These are phyloP conservation scores for Corydoras sp. DNA, from an alignment of 2,113 vertebrate genomes.

Conservation along the genomic window DNA sequence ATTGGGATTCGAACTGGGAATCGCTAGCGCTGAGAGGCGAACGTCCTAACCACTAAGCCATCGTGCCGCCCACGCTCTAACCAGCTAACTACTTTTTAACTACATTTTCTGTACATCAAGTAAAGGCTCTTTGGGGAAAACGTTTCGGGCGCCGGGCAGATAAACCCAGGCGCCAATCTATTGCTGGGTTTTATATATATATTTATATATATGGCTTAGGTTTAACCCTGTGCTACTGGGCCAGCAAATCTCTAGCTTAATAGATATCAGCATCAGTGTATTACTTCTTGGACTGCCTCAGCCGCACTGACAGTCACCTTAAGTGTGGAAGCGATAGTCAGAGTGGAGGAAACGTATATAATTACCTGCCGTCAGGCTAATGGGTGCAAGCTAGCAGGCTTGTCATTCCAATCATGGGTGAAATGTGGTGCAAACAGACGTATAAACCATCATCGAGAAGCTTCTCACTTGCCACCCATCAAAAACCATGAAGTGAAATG, in stretches of 20 bases:
- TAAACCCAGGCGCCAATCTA: too few species aligned
- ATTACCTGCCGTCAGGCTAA: conserved; percentile 44
- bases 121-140: too few species aligned
- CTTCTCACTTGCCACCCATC: conserved; percentile 1
- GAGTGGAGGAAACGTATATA: conserved; percentile 37
- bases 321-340: conserved; percentile 38
- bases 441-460: conserved; percentile 48
- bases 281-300: conserved; percentile 18
- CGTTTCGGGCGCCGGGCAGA: too few species aligned
- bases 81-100: too few species aligned
- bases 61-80: too few species aligned
- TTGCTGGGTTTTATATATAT: too few species aligned
- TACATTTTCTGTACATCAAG: too few species aligned
- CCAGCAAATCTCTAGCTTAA: conserved; percentile 10
- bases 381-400: conserved; percentile 21
- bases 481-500: background rate
- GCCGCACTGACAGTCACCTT: conserved; percentile 15
- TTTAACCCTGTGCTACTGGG: background rate
- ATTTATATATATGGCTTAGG: too few species aligned
- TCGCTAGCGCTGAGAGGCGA: too few species aligned
- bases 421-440: conserved; percentile 40
- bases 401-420: conserved; percentile 35
- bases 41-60: too few species aligned
- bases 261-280: background rate
- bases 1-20: too few species aligned